Evolutionary conservation across 2,888 invertebrate species (phyloP).

Genomic region (Harpagoxenus sublaevis): DNA sequence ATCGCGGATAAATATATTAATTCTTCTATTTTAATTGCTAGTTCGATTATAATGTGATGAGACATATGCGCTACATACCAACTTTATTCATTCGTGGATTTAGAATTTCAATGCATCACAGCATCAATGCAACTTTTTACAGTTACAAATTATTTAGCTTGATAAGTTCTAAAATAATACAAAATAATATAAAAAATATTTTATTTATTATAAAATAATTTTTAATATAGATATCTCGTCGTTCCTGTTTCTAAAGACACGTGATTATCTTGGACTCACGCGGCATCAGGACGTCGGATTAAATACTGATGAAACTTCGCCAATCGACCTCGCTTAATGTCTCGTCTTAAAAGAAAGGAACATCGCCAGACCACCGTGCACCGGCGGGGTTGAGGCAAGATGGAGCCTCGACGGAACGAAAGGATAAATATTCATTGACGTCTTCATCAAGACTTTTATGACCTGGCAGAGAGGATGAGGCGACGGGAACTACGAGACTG

Average conservation of each 20-base stretch:
- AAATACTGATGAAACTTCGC: slow-evolving; percentile 72
- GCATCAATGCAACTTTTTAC: neutral
- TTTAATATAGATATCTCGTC: neutral
- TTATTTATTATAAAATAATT: neutral
- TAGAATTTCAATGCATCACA: neutral
- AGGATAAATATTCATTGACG: slow-evolving; percentile 85
- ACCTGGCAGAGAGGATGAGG: slow-evolving; percentile 63
- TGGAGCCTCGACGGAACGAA: slow-evolving; percentile 74
- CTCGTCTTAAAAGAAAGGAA: slow-evolving; percentile 70
- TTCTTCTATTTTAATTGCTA: neutral
- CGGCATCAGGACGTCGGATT: slow-evolving; percentile 61
- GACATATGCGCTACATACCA: neutral
- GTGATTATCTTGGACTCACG: slow-evolving; percentile 35
- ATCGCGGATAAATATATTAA: neutral
- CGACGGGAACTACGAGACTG: slow-evolving; percentile 29
- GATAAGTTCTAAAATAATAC: neutral
- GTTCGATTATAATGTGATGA: neutral
- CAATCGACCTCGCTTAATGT: slow-evolving; percentile 72
- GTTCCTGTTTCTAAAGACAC: neutral
- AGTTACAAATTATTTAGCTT: neutral
- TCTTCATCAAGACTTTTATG: slow-evolving; percentile 85
- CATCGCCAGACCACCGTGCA: slow-evolving; percentile 61
- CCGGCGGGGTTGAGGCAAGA: slow-evolving; percentile 63
- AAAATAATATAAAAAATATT: neutral
- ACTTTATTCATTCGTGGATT: neutral